Percentiles rank a stretch among this genome's conserved stretches.
Evolutionary conservation across 2,797 vertebrate species (phyloP).

Genomic region (Cercopithecus hamlyni): DNA sequence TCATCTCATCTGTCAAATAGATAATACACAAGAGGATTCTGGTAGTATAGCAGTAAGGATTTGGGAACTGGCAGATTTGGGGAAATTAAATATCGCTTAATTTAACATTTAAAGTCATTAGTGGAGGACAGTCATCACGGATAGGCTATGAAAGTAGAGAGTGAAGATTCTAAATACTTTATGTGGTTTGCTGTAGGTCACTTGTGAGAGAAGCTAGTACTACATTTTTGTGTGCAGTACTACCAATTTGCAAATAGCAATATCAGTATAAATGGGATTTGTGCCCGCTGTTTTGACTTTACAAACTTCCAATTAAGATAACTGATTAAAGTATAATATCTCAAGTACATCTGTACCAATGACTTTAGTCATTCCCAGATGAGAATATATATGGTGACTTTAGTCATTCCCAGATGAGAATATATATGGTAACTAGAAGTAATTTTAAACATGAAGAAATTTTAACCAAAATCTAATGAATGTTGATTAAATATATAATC

Average conservation of each 20-base stretch:
- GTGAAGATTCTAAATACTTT: not conserved
- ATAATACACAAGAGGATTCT: constrained; percentile 63
- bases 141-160: constrained; percentile 19
- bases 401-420: not conserved
- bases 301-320: not conserved
- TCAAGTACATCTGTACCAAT: not conserved
- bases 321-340: not conserved
- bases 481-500: not conserved
- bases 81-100: constrained; percentile 72
- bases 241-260: constrained; percentile 18
- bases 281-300: constrained; percentile 21
- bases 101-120: constrained; percentile 71
- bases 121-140: not conserved
- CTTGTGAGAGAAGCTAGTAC: constrained; percentile 4
- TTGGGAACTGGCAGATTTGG: constrained; percentile 50
- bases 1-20: constrained; percentile 60
- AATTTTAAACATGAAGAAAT: not conserved
- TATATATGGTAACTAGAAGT: not conserved
- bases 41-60: not conserved
- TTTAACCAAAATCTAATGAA: not conserved
- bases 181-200: not conserved
- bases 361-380: not conserved
- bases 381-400: not conserved
- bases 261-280: not conserved
- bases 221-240: not conserved